These are phyloP conservation scores for Chloroclystis v-ata DNA, from an alignment of 2,888 invertebrate species.

Conservation along the genomic window DNA sequence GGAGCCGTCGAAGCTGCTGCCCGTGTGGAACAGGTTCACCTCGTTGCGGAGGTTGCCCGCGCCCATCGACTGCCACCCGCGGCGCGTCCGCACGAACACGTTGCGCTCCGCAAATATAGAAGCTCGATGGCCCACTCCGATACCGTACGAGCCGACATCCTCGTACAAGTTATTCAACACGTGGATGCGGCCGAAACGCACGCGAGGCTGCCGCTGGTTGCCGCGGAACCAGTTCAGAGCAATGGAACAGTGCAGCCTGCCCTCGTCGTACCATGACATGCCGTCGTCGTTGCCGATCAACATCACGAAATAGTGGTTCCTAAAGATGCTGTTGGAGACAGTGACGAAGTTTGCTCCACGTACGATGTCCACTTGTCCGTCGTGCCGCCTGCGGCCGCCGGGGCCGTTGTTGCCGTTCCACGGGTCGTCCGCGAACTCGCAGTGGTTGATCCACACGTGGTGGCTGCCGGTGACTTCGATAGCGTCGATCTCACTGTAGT, in stretches of 20 bases:
- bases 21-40: background rate
- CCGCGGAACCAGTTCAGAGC: conserved; percentile 23
- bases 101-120: background rate
- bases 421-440: conserved; percentile 24
- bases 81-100: background rate
- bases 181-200: conserved; percentile 14
- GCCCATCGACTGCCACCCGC: background rate
- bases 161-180: conserved; percentile 21
- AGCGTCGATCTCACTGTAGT: conserved; percentile 8
- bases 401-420: conserved; percentile 15
- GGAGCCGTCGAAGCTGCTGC: background rate
- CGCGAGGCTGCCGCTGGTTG: conserved; percentile 18
- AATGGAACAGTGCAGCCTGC: conserved; percentile 18
- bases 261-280: conserved; percentile 11
- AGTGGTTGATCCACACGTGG: conserved; percentile 18
- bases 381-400: conserved; percentile 16
- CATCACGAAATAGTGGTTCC: conserved; percentile 19
- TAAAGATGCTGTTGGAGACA: conserved; percentile 23
- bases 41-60: background rate
- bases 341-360: conserved; percentile 17
- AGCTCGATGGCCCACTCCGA: conserved; percentile 10
- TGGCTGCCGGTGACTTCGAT: conserved; percentile 10
- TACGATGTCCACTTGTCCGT: conserved; percentile 20
- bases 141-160: conserved; percentile 10
- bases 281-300: conserved; percentile 18